Evolutionary conservation across 2,888 invertebrate genomes (phyloP).

Genomic region (Acleris holmiana): DNA sequence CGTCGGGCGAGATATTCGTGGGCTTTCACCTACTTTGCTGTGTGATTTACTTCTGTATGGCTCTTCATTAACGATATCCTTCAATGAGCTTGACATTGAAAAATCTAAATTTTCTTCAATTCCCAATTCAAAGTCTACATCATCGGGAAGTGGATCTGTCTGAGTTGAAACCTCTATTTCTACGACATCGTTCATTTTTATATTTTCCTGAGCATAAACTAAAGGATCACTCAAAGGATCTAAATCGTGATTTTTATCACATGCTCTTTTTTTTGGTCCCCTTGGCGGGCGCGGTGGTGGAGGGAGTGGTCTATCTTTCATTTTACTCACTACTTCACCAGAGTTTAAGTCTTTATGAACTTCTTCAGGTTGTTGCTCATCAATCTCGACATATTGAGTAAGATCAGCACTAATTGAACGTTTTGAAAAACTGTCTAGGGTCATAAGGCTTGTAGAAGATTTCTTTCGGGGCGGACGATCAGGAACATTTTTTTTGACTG

Average conservation of each 20-base stretch:
- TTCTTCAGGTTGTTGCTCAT: conserved; percentile 84
- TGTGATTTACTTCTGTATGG: conserved; percentile 78
- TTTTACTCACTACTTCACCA: conserved; percentile 90
- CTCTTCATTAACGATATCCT: conserved; percentile 80
- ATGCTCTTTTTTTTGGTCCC: conserved; percentile 76
- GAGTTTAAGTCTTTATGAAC: conserved; percentile 87
- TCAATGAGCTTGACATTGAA: conserved; percentile 76
- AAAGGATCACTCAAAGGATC: conserved; percentile 46
- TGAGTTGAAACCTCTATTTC: conserved; percentile 93
- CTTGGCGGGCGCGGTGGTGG: conserved; percentile 94
- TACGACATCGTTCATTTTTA: conserved; percentile 64
- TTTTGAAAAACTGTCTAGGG: conserved; percentile 80
- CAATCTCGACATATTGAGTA: conserved; percentile 86
- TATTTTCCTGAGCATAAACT: conserved; percentile 46
- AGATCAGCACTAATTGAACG: conserved; percentile 71
- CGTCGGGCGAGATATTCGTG: conserved; percentile 76
- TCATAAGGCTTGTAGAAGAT: conserved; percentile 82
- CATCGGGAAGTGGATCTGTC: conserved; percentile 93
- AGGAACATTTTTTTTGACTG: conserved; percentile 76
- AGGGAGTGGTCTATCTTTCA: conserved; percentile 93
- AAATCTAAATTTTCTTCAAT: conserved; percentile 75
- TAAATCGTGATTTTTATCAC: conserved; percentile 50
- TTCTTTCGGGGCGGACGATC: conserved; percentile 87
- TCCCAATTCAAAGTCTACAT: conserved; percentile 87
- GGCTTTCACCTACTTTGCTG: conserved; percentile 77